Evolutionary conservation across 2,888 invertebrate genomes (phyloP).

Genomic region (Parnassius glacialis): DNA sequence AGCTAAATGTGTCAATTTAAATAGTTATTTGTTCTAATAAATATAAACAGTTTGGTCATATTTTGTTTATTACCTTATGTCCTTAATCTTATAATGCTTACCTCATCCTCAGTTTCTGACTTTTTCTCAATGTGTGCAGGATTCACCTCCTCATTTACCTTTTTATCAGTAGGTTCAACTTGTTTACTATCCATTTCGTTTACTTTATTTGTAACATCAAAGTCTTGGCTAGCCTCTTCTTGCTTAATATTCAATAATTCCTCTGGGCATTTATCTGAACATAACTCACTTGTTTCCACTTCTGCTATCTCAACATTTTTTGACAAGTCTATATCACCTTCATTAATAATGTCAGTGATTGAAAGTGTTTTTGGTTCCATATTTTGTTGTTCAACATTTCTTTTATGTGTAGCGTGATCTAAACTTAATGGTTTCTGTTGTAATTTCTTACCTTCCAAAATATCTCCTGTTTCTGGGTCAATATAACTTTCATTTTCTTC

Average conservation of each 20-base stretch:
- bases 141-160: conserved; percentile 46
- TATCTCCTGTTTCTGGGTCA: conserved; percentile 76
- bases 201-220: conserved; percentile 82
- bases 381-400: conserved; percentile 22
- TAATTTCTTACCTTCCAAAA: conserved; percentile 54
- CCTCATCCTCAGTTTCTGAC: conserved; percentile 70
- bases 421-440: conserved; percentile 35
- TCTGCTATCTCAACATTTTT: conserved; percentile 77
- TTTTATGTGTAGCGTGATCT: conserved; percentile 27
- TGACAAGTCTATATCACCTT: conserved; percentile 67
- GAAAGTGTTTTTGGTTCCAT: conserved; percentile 68
- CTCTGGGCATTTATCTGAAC: conserved; percentile 65
- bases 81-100: conserved; percentile 36
- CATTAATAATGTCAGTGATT: conserved; percentile 74
- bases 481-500: conserved; percentile 76
- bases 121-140: conserved; percentile 49
- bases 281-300: conserved; percentile 68
- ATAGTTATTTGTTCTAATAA: too few relatives aligned
- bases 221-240: conserved; percentile 70
- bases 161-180: conserved; percentile 62
- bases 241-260: conserved; percentile 66
- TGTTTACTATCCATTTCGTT: conserved; percentile 83
- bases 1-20: too few relatives aligned
- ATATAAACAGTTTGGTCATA: too few relatives aligned
- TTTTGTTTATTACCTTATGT: too few relatives aligned